phyloP scores from a whole-genome alignment of 1,140 invertebrate species.

The Heliconius hermathena region DNA sequence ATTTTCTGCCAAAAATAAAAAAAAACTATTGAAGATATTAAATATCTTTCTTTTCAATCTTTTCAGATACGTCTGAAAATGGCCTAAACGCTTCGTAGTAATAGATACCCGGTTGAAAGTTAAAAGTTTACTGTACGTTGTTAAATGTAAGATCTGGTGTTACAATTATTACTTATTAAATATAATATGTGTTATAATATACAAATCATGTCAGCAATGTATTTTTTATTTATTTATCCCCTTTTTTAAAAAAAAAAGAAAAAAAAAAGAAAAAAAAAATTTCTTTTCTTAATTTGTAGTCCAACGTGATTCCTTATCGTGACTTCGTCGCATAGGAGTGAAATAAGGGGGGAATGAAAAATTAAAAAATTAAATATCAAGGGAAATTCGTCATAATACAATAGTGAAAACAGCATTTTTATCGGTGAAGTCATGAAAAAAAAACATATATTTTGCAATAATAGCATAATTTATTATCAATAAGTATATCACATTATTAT shows the following conservation, averaged over 20 bases:
- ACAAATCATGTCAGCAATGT: conserved; percentile 70
- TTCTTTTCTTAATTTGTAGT: too few relatives aligned
- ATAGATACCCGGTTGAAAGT: conserved; percentile 30
- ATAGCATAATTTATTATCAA: neutral
- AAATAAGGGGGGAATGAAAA: too few relatives aligned
- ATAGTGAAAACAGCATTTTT: too few relatives aligned
- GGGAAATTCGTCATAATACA: too few relatives aligned
- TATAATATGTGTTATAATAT: conserved; percentile 72
- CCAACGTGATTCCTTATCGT: too few relatives aligned
- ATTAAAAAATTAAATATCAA: too few relatives aligned
- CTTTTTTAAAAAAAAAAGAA: too few relatives aligned
- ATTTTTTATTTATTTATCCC: conserved; percentile 41
- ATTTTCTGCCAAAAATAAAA: conserved; percentile 60
- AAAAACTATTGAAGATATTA: conserved; percentile 61
- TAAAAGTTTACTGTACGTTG: conserved; percentile 32
- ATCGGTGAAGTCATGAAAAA: too few relatives aligned
- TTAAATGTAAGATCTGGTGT: conserved; percentile 44
- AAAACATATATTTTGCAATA: too few relatives aligned
- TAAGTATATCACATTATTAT: neutral
- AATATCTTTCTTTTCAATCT: conserved; percentile 51
- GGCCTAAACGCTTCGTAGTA: conserved; percentile 53
- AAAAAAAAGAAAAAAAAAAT: neutral
- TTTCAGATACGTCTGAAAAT: conserved; percentile 28
- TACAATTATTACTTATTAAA: conserved; percentile 52
- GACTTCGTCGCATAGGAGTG: too few relatives aligned